These are phyloP conservation scores for Bettongia penicillata DNA, from an alignment of 2,113 vertebrate genomes.

Conservation along the genomic window DNA sequence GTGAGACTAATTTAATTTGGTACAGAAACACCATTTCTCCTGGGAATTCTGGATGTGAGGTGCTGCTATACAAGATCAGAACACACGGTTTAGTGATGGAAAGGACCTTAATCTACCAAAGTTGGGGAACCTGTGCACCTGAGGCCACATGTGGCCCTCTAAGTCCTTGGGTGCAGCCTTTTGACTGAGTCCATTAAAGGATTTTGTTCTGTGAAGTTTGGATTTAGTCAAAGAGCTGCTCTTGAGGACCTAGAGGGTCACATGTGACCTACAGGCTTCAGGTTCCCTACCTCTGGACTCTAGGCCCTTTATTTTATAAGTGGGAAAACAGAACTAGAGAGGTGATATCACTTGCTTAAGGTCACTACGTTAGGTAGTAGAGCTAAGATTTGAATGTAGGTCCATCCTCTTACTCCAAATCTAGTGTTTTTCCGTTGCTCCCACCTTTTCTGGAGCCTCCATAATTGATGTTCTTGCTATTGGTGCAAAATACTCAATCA, in stretches of 20 bases:
- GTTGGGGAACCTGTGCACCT: no score
- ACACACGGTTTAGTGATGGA: neutral
- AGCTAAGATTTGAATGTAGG: neutral
- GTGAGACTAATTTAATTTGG: neutral
- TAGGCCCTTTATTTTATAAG: neutral
- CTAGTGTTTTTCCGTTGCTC: neutral
- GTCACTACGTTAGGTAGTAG: neutral
- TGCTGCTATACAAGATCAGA: slow-evolving; percentile 5
- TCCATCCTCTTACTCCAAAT: neutral
- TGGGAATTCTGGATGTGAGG: slow-evolving; percentile 7
- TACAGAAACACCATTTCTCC: slow-evolving; percentile 19
- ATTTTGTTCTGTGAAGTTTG: no score
- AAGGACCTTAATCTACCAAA: neutral
- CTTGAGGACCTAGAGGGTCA: no score
- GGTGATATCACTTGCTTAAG: neutral
- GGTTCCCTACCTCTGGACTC: no score
- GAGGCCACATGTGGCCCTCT: no score
- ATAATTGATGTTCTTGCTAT: slow-evolving; percentile 53
- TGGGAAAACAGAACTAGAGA: neutral
- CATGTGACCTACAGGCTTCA: no score
- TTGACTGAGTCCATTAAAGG: no score
- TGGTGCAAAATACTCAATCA: slow-evolving; percentile 56
- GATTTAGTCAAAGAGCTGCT: no score
- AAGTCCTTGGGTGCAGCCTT: no score
- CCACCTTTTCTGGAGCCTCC: slow-evolving; percentile 7